A percentile compares a stretch with the other conserved stretches of the same genome.
Evolutionary conservation across 2,888 invertebrate species (phyloP).

Genomic region (Stenurella melanura): DNA sequence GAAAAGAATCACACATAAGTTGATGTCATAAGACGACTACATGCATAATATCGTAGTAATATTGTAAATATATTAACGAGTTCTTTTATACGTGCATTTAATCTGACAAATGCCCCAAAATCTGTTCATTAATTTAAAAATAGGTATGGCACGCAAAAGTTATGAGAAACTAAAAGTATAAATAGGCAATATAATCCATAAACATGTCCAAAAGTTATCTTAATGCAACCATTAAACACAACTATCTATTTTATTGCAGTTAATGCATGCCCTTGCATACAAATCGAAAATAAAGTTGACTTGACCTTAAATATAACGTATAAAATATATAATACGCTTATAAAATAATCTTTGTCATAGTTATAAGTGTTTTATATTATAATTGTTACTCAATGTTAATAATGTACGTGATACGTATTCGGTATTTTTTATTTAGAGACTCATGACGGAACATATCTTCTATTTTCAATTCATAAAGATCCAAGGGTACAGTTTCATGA

Average conservation of each 20-base stretch:
- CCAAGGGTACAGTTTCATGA: too few relatives aligned
- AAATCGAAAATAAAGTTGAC: background rate
- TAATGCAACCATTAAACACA: background rate
- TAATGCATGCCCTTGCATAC: background rate
- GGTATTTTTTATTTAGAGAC: background rate
- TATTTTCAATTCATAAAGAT: too few relatives aligned
- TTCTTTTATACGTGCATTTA: too few relatives aligned
- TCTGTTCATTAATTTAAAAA: background rate
- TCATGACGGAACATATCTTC: too few relatives aligned
- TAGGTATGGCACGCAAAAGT: background rate
- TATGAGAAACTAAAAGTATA: background rate
- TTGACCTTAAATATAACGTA: background rate
- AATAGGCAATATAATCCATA: background rate
- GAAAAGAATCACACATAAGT: too few relatives aligned
- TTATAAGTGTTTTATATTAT: background rate
- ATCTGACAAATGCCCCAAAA: too few relatives aligned
- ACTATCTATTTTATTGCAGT: background rate
- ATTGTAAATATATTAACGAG: too few relatives aligned
- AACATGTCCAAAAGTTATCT: background rate
- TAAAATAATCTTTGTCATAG: background rate
- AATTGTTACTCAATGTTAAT: background rate
- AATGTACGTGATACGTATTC: background rate
- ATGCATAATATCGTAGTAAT: too few relatives aligned
- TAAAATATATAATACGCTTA: background rate
- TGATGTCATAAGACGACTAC: too few relatives aligned